phyloP scores from a whole-genome alignment of 2,113 vertebrate species.

The Bothrops jararaca region DNA sequence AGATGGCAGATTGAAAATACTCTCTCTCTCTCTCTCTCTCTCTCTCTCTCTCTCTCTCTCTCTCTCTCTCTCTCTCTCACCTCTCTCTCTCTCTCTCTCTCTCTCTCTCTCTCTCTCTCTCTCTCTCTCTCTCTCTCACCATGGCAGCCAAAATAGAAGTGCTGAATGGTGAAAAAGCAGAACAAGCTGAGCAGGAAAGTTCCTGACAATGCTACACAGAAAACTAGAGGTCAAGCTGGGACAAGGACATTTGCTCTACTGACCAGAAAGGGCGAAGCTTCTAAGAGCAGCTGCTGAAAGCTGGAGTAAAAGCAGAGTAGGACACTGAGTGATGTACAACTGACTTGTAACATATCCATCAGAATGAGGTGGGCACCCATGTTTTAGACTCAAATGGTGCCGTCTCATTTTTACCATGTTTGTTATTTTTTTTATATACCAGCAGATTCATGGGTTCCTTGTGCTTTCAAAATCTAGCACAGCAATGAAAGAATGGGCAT shows the following conservation, averaged over 20 bases:
- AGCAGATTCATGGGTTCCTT: not conserved
- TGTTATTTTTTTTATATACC: not conserved
- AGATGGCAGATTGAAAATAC: not conserved
- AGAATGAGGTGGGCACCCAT: not conserved
- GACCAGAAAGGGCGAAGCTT: not conserved
- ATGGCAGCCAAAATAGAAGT: not conserved
- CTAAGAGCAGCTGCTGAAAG: not conserved
- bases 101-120: no score
- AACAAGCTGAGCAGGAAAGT: not conserved
- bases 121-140: no score
- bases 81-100: not conserved
- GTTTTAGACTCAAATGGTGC: not conserved
- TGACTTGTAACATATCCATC: not conserved
- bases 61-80: no score
- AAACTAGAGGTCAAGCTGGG: not conserved
- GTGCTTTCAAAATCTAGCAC: not conserved
- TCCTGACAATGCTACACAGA: not conserved
- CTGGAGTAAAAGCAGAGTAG: not conserved
- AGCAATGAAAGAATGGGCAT: not conserved
- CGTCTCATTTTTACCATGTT: not conserved
- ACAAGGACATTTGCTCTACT: not conserved
- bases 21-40: no score
- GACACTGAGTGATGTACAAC: not conserved
- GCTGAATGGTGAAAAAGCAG: not conserved
- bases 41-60: no score